These are phyloP conservation scores for Hemiscyllium ocellatum DNA, from an alignment of 2,113 vertebrate genomes.

Conservation along the genomic window DNA sequence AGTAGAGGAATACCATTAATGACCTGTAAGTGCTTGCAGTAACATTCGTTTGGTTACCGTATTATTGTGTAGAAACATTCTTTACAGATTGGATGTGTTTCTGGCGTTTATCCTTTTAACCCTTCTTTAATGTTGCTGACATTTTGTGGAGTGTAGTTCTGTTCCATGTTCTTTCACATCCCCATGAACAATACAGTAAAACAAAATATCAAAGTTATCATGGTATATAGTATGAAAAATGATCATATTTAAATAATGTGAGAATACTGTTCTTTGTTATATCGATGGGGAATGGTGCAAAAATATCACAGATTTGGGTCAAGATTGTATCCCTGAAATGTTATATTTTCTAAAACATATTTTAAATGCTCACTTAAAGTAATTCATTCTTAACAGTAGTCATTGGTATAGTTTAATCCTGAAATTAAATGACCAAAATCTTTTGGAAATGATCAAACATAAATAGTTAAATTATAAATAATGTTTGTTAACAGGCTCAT, in stretches of 20 bases:
- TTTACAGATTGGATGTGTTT: conserved; percentile 3
- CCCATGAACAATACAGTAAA: conserved; percentile 1
- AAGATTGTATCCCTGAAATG: neutral
- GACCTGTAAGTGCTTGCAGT: conserved; percentile 37
- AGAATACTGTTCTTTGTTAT: neutral
- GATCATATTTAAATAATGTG: conserved; percentile 1
- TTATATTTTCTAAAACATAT: neutral
- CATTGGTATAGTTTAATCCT: neutral
- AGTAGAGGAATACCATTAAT: conserved; percentile 36
- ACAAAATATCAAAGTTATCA: conserved; percentile 2
- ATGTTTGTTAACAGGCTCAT: conserved; percentile 4
- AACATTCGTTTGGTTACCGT: conserved; percentile 36
- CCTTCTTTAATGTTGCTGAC: neutral
- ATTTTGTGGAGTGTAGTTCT: neutral
- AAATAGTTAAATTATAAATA: neutral
- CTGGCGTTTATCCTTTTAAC: neutral
- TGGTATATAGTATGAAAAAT: neutral
- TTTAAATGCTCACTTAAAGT: neutral
- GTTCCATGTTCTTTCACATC: neutral
- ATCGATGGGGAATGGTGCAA: neutral
- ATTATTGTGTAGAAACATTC: conserved; percentile 17
- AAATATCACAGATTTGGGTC: neutral
- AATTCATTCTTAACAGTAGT: neutral
- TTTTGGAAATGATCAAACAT: conserved; percentile 21
- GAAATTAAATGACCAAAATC: neutral